phyloP scores from a whole-genome alignment of 2,797 vertebrate genomes.

The Chromis chromis region DNA sequence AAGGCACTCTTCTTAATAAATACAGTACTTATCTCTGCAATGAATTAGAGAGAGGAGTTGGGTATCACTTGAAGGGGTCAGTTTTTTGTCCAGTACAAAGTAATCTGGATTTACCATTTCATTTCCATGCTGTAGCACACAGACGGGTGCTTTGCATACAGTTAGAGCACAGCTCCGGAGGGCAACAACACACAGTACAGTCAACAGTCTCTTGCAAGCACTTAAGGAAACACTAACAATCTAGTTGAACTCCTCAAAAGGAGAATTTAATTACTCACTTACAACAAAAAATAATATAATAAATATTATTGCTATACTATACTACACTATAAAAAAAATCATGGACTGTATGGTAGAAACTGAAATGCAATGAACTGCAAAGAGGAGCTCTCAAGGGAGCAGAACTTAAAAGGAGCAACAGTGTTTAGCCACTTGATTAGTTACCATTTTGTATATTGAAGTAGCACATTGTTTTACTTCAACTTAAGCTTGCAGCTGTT shows the following conservation, averaged over 20 bases:
- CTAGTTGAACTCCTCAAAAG: neutral
- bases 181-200: constrained; percentile 52
- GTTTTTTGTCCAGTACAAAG: constrained; percentile 21
- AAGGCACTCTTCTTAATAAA: too few relatives aligned
- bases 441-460: too few relatives aligned
- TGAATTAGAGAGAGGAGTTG: too few relatives aligned
- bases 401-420: too few relatives aligned
- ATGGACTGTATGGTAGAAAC: too few relatives aligned
- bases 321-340: too few relatives aligned
- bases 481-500: neutral
- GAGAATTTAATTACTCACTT: too few relatives aligned
- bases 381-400: neutral
- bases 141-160: constrained; percentile 74
- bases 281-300: too few relatives aligned
- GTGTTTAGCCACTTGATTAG: too few relatives aligned
- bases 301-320: too few relatives aligned
- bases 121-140: constrained; percentile 68
- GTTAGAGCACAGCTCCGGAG: constrained; percentile 70
- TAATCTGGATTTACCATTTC: constrained; percentile 45
- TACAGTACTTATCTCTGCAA: too few relatives aligned
- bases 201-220: constrained; percentile 42
- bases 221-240: constrained; percentile 17
- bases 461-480: too few relatives aligned
- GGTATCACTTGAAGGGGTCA: neutral
- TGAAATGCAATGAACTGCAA: neutral